These are phyloP conservation scores for Agrotis segetum DNA, from an alignment of 2,888 invertebrate species.

Conservation along the genomic window DNA sequence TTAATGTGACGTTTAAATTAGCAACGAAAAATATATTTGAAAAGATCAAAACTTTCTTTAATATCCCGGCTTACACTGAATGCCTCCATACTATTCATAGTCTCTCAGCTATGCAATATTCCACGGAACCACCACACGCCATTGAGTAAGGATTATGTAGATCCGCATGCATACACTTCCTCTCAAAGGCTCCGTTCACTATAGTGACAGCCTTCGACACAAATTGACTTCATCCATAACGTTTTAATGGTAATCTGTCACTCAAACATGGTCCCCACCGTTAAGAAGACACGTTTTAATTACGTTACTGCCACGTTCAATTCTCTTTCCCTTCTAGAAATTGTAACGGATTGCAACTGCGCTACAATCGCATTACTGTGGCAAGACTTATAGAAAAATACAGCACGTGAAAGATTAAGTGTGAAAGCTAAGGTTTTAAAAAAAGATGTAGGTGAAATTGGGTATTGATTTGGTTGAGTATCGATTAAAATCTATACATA, in stretches of 20 bases:
- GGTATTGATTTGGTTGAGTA: neutral
- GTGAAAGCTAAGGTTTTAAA: neutral
- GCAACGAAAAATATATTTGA: neutral
- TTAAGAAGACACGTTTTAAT: slow-evolving; percentile 22
- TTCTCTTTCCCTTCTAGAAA: slow-evolving; percentile 14
- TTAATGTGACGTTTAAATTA: neutral
- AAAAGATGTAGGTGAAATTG: neutral
- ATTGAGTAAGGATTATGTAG: slow-evolving; percentile 51
- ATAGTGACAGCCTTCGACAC: slow-evolving; percentile 21
- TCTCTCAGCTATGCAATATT: slow-evolving; percentile 44
- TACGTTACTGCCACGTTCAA: slow-evolving; percentile 8
- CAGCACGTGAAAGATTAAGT: neutral
- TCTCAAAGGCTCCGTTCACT: slow-evolving; percentile 30
- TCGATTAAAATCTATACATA: neutral
- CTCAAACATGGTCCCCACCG: slow-evolving; percentile 23
- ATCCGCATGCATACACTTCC: slow-evolving; percentile 47
- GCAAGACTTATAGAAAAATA: slow-evolving; percentile 12
- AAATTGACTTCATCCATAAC: slow-evolving; percentile 48
- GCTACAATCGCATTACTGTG: slow-evolving; percentile 15
- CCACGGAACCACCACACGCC: slow-evolving; percentile 26
- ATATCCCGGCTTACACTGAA: slow-evolving; percentile 32
- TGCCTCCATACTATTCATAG: slow-evolving; percentile 17
- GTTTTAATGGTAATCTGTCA: slow-evolving; percentile 36
- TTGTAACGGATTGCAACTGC: slow-evolving; percentile 27
- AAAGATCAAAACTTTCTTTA: slow-evolving; percentile 12